Evolutionary conservation across 2,113 vertebrate genomes (phyloP).

Genomic region (Accipiter cooperii): DNA sequence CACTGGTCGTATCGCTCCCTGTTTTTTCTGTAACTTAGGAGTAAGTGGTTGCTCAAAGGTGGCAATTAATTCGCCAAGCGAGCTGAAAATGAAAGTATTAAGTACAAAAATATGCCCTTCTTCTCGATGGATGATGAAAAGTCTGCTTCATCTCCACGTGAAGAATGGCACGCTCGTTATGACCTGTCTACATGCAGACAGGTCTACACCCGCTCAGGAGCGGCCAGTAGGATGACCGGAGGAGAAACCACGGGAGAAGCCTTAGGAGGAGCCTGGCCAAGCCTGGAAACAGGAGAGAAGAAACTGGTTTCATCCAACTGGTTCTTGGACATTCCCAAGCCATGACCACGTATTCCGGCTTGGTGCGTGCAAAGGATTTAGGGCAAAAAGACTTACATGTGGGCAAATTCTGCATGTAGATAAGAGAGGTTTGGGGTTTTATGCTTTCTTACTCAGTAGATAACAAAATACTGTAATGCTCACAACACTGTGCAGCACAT

Average conservation of each 20-base stretch:
- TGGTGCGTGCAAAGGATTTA: not conserved
- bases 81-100: not conserved
- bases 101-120: not conserved
- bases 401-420: not conserved
- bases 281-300: not conserved
- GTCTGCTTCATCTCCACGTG: not conserved
- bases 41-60: not conserved
- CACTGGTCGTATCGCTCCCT: not conserved
- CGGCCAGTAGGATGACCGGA: not conserved
- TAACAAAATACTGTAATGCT: not conserved
- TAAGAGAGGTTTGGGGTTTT: not conserved
- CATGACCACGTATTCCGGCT: not conserved
- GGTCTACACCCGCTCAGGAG: not conserved
- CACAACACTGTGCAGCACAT: not conserved
- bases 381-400: not conserved
- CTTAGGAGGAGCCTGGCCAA: not conserved
- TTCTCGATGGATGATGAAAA: not conserved
- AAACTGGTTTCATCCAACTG: not conserved
- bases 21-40: not conserved
- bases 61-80: accelerated
- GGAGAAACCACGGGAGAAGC: not conserved
- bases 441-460: not conserved
- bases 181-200: not conserved
- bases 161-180: not conserved
- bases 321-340: not conserved